These are phyloP conservation scores for Eira barbara DNA, from an alignment of 2,113 vertebrate species.

Conservation along the genomic window DNA sequence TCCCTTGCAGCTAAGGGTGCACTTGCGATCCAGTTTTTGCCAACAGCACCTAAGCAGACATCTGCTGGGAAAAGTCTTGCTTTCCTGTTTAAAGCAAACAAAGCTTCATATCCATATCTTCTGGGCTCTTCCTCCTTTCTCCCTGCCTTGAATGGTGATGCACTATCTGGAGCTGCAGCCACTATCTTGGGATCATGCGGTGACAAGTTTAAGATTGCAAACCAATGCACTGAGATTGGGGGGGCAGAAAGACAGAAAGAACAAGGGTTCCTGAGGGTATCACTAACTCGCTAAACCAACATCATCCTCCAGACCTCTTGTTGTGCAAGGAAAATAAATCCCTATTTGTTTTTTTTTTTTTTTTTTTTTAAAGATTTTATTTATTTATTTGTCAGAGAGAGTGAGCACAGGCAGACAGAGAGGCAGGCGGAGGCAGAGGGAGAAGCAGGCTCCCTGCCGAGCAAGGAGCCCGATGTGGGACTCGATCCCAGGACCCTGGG, in stretches of 20 bases:
- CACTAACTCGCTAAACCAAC: not conserved
- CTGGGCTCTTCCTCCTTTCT: not conserved
- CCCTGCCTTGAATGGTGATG: not conserved
- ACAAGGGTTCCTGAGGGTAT: not conserved
- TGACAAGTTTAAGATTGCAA: not conserved
- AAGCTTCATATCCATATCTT: not conserved
- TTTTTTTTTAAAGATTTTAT: too few relatives aligned
- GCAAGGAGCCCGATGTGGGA: too few relatives aligned
- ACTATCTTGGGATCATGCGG: not conserved
- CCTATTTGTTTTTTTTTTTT: not conserved
- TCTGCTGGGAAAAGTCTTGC: not conserved
- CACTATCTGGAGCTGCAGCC: not conserved
- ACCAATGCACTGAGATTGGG: not conserved
- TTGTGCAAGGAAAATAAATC: not conserved
- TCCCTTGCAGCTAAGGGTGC: not conserved
- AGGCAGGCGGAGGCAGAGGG: too few relatives aligned
- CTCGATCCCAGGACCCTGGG: too few relatives aligned
- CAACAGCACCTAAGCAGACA: not conserved
- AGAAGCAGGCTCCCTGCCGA: too few relatives aligned
- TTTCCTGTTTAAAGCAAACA: not conserved
- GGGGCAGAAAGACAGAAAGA: not conserved
- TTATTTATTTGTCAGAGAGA: too few relatives aligned
- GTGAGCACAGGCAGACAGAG: too few relatives aligned
- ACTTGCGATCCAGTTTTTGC: not conserved
- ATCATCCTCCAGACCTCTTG: not conserved